Evolutionary conservation across 92 coral and sea anemone species (phyloP).

Genomic region (Heteractis magnifica): DNA sequence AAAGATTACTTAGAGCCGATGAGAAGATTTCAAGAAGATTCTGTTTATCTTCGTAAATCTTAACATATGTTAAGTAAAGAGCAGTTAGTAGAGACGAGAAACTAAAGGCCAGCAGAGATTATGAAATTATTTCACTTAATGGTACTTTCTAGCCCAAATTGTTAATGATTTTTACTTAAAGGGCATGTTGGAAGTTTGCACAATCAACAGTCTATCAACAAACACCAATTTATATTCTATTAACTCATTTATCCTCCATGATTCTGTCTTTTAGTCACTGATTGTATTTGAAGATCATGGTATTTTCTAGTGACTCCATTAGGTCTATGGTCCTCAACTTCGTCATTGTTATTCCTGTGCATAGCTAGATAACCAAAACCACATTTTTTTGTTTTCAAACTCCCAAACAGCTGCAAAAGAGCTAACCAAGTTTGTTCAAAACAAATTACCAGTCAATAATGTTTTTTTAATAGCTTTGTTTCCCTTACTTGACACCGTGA

Average conservation of each 20-base stretch:
- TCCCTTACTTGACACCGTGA: neutral
- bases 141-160: neutral
- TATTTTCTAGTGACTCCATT: neutral
- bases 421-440: neutral
- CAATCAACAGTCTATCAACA: constrained; percentile 9
- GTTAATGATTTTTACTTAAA: constrained; percentile 7
- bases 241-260: neutral
- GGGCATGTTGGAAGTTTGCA: neutral
- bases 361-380: neutral
- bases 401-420: neutral
- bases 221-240: constrained; percentile 4
- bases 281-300: neutral
- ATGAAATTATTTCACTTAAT: no score
- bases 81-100: neutral
- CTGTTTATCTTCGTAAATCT: neutral
- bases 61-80: neutral
- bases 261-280: neutral
- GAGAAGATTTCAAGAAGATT: neutral
- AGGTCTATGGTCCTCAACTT: neutral
- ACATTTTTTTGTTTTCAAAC: neutral
- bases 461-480: constrained; percentile 2
- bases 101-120: neutral
- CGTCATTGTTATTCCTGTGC: neutral
- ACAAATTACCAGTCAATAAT: neutral
- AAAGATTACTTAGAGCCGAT: neutral